Evolutionary conservation across 2,888 invertebrate genomes (phyloP).

Genomic region (Drosophila robusta): DNA sequence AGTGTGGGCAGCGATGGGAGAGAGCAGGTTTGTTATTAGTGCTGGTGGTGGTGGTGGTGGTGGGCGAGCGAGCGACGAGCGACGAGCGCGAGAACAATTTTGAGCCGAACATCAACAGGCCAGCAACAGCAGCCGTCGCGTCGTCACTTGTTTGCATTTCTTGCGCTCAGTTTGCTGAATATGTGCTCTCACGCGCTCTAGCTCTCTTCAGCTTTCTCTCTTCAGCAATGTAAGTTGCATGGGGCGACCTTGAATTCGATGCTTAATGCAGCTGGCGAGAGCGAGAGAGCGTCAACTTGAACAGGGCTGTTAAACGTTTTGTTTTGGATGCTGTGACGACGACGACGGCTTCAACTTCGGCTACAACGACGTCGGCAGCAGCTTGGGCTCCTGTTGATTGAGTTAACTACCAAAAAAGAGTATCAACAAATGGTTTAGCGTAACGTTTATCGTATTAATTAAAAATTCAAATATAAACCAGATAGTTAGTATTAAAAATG

Average conservation of each 20-base stretch:
- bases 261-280: conserved; percentile 43
- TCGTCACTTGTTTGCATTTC: conserved; percentile 59
- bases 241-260: conserved; percentile 71
- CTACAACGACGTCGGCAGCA: conserved; percentile 12
- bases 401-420: conserved; percentile 27
- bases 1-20: conserved; percentile 25
- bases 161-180: conserved; percentile 55
- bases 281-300: conserved; percentile 19
- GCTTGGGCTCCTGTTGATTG: conserved; percentile 69
- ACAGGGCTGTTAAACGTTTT: conserved; percentile 61
- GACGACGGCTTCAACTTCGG: conserved; percentile 7
- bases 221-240: conserved; percentile 52
- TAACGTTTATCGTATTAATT: conserved; percentile 44
- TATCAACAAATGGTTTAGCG: conserved; percentile 63
- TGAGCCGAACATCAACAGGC: conserved; percentile 27
- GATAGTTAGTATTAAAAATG: background rate
- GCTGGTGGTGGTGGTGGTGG: conserved; percentile 24
- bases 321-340: conserved; percentile 50
- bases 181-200: conserved; percentile 35
- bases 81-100: conserved; percentile 19
- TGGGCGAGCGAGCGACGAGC: conserved; percentile 19
- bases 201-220: background rate
- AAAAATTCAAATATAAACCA: conserved; percentile 33
- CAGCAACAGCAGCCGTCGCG: conserved; percentile 32
- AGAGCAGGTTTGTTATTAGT: conserved; percentile 25